Evolutionary conservation across 1,140 invertebrate genomes (phyloP).

Genomic region (Eurytemora carolleeae): DNA sequence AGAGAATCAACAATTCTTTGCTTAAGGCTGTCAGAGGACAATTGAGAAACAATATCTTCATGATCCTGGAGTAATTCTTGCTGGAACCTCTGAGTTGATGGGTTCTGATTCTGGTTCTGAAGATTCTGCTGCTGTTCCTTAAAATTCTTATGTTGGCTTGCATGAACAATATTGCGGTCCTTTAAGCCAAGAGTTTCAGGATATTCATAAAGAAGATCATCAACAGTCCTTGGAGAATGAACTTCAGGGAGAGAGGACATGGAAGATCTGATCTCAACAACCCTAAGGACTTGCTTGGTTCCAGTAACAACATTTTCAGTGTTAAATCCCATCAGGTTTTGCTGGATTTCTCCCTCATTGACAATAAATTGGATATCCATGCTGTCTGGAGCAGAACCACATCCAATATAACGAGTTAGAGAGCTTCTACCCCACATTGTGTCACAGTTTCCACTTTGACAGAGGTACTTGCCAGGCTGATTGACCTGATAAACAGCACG

Average conservation of each 20-base stretch:
- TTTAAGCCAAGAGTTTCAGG: neutral
- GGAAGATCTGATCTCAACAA: neutral
- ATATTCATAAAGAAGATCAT: slow-evolving; percentile 10
- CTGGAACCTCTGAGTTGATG: no score
- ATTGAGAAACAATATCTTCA: neutral
- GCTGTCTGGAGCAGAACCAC: slow-evolving; percentile 1
- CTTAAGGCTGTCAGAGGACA: neutral
- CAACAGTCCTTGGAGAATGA: neutral
- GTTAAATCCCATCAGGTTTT: slow-evolving; percentile 4
- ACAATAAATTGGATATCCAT: slow-evolving; percentile 3
- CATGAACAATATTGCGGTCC: no score
- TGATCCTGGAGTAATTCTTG: no score
- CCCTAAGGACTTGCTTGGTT: slow-evolving; percentile 5
- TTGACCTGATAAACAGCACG: neutral
- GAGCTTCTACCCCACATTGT: slow-evolving; percentile 1
- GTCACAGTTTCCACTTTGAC: neutral
- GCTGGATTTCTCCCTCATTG: slow-evolving; percentile 11
- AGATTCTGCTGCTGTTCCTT: neutral
- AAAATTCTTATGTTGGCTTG: no score
- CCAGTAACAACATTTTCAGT: slow-evolving; percentile 8
- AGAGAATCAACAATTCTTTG: neutral
- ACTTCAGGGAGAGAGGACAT: neutral
- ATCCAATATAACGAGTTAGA: slow-evolving; percentile 6
- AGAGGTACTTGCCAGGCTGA: neutral
- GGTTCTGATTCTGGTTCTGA: neutral